Evolutionary conservation across 1,140 invertebrate genomes (phyloP).

Genomic region (Tyrophagus putrescentiae): DNA sequence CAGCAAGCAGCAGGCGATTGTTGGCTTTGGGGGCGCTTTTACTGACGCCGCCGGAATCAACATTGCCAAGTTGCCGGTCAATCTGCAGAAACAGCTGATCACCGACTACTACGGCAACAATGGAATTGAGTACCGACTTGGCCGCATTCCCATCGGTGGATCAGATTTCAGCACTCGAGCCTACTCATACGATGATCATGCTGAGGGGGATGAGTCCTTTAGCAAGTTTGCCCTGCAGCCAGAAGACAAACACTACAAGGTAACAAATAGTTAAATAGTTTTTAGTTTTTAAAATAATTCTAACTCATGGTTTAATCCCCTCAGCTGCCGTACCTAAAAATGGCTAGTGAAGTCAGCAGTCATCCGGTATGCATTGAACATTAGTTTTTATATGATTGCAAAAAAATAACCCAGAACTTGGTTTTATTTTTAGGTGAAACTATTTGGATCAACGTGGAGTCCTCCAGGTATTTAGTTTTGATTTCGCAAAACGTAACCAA

Average conservation of each 20-base stretch:
- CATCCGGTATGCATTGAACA: too few relatives aligned
- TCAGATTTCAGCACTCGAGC: slow-evolving; percentile 56
- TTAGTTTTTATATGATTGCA: too few relatives aligned
- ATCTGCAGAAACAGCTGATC: slow-evolving; percentile 2
- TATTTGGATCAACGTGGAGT: slow-evolving; percentile 61
- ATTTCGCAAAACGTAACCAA: too few relatives aligned
- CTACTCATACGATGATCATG: slow-evolving; percentile 52
- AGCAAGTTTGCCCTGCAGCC: slow-evolving; percentile 46
- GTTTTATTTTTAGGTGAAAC: too few relatives aligned
- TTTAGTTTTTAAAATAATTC: not conserved
- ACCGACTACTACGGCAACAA: slow-evolving; percentile 17
- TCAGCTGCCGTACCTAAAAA: slow-evolving; percentile 49
- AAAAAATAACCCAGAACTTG: too few relatives aligned
- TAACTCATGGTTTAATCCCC: not conserved
- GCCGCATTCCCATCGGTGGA: slow-evolving; percentile 61
- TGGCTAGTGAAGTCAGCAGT: slow-evolving; percentile 36
- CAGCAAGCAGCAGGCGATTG: slow-evolving; percentile 33
- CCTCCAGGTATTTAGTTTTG: too few relatives aligned
- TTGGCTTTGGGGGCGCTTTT: slow-evolving; percentile 70
- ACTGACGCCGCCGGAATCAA: slow-evolving; percentile 53
- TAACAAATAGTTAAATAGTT: slow-evolving; percentile 25
- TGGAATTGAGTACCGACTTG: slow-evolving; percentile 53
- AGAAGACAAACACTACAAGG: slow-evolving; percentile 51
- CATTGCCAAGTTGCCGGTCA: not conserved
- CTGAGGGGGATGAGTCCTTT: slow-evolving; percentile 43